A percentile compares a stretch with the other conserved stretches of the same genome.
Evolutionary conservation across 2,113 vertebrate genomes (phyloP).

Genomic region (Balaeniceps rex): DNA sequence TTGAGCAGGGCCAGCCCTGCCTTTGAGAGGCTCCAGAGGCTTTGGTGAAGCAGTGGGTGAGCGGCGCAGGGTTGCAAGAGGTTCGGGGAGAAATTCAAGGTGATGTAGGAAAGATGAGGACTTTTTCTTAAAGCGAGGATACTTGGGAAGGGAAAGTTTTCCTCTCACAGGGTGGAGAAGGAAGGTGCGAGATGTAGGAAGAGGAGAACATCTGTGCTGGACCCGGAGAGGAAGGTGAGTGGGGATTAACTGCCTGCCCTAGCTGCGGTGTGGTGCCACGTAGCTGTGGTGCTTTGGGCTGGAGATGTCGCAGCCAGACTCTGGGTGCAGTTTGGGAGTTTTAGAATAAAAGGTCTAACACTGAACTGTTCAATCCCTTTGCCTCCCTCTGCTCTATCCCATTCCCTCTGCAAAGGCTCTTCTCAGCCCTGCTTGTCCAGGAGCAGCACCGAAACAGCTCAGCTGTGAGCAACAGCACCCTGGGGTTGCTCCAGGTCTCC

Average conservation of each 20-base stretch:
- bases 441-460: background rate
- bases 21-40: background rate
- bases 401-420: background rate
- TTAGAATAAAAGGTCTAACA: background rate
- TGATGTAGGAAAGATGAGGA: accelerated
- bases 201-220: background rate
- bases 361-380: background rate
- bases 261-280: accelerated
- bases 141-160: background rate
- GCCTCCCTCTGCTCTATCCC: background rate
- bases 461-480: background rate
- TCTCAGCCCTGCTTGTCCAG: background rate
- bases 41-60: accelerated
- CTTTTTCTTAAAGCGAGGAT: background rate
- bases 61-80: background rate
- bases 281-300: background rate
- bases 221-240: background rate
- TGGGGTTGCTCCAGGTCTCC: background rate
- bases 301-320: background rate
- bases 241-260: background rate
- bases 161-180: background rate
- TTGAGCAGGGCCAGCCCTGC: background rate
- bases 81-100: background rate
- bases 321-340: background rate
- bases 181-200: background rate